Evolutionary conservation across 2,113 vertebrate genomes (phyloP).

Genomic region (Brevimyrus niger): DNA sequence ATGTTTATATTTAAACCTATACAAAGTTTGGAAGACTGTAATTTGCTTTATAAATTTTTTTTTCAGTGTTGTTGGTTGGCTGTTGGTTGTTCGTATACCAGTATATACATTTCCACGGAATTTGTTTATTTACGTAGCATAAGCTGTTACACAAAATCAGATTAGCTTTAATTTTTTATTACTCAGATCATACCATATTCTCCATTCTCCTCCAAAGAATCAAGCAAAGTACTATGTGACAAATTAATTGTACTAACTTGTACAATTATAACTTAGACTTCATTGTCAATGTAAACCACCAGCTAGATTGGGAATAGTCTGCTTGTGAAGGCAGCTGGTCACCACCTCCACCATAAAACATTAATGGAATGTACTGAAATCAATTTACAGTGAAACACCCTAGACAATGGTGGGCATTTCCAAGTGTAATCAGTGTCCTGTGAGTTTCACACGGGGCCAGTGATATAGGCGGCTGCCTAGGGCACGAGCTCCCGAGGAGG

Average conservation of each 20-base stretch:
- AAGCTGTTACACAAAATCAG: background rate
- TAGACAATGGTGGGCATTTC: background rate
- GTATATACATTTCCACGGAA: background rate
- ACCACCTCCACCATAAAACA: background rate
- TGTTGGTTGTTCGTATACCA: background rate
- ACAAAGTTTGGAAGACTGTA: background rate
- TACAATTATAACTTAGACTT: background rate
- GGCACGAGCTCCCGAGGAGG: background rate
- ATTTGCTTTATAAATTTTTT: background rate
- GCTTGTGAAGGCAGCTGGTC: background rate
- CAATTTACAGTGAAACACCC: background rate
- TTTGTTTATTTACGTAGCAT: background rate
- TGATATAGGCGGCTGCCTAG: background rate
- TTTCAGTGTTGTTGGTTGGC: background rate
- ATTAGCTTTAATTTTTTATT: background rate
- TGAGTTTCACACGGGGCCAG: background rate
- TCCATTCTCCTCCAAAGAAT: background rate
- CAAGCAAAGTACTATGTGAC: background rate
- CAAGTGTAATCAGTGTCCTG: background rate
- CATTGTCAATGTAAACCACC: background rate
- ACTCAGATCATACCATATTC: background rate
- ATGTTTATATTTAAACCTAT: background rate
- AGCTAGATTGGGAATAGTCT: background rate
- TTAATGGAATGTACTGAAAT: background rate
- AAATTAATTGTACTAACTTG: background rate